A percentile compares a stretch with the other conserved stretches of the same genome.
Evolutionary conservation across 2,888 invertebrate genomes (phyloP).

Genomic region (Diarsia rubi): DNA sequence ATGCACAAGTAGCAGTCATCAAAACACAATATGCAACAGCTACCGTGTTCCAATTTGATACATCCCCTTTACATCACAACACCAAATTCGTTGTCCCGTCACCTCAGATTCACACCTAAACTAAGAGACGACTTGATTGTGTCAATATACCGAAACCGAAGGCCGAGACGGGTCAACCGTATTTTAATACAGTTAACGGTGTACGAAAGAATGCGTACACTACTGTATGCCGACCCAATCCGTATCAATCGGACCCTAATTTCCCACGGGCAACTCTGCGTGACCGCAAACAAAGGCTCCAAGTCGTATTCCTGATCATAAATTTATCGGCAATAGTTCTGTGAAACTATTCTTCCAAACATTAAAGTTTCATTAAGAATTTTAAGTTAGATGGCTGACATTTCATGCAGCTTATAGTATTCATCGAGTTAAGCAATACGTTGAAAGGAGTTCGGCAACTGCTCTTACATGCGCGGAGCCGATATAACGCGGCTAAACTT

Average conservation of each 20-base stretch:
- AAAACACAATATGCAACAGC: not conserved
- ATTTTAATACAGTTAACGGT: constrained; percentile 65
- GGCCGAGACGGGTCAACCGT: constrained; percentile 42
- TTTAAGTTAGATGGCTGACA: constrained; percentile 42
- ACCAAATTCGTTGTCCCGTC: constrained; percentile 16
- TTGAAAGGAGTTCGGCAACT: constrained; percentile 72
- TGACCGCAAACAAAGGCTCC: constrained; percentile 79
- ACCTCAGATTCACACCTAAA: constrained; percentile 39
- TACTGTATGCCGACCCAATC: constrained; percentile 75
- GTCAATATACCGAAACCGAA: constrained; percentile 35
- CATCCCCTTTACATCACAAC: constrained; percentile 10
- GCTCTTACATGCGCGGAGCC: constrained; percentile 63
- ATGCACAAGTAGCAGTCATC: not conserved
- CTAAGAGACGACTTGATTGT: constrained; percentile 27
- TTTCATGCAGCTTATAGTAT: constrained; percentile 63
- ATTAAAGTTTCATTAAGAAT: constrained; percentile 58
- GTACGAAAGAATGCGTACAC: constrained; percentile 61
- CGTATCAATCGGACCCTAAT: constrained; percentile 79
- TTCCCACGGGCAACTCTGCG: constrained; percentile 80
- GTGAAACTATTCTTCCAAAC: constrained; percentile 51
- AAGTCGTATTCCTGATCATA: constrained; percentile 74
- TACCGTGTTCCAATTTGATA: constrained; percentile 13
- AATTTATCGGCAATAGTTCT: constrained; percentile 68
- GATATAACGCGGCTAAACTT: constrained; percentile 73
- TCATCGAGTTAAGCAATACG: constrained; percentile 65